Evolutionary conservation across 2,888 invertebrate species (phyloP), one percentile per base, ranked within the genome.

Genomic region (Parascotia fuliginaria): DNA sequence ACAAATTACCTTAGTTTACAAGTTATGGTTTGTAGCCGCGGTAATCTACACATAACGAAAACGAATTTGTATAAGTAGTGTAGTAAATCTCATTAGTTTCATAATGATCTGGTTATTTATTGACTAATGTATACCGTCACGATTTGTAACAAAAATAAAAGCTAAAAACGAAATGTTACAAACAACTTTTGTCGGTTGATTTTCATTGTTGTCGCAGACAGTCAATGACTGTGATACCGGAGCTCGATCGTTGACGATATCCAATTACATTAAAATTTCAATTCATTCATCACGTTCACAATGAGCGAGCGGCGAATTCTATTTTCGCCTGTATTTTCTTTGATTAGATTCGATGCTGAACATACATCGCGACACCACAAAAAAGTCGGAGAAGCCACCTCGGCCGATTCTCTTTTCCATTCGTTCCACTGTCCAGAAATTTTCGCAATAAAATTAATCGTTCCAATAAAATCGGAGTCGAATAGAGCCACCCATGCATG

Each of bases 401-500:
- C 79, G 66, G 65, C 70, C 72, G 70, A 79, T 77, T 81, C 81
- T 77, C 83, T 79, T 82, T 81, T 77, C 87, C 82, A 89, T 90
- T 89, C 84, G 87, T 89, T 87, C 79, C 86, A 87, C 87, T 89
- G 89, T 89, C 87, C 88, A 87, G 85, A 89, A 89, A 89, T 85
- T 89, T 90, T 88, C 77, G 85, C 87, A 88, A 90, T 91, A 88
- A 91, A 91, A 90, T 91, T 91, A 92, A 92, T 91, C 88, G 89
- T 85, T 85, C 81, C 90, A 85, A 90, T 89, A 91, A 91, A 91
- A 90, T 85, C 81, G 81, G 80, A 83, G 77, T 74, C 79, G 87
- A 89, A 89, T 85, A 86, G 87, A 86, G 74, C 79, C 77, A 79
- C 70, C 87, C 87, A 89, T 89, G 91, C 89, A 85, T 89, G 88